Evolutionary conservation across 1,140 invertebrate species (phyloP).

Genomic region (Drosophila pruinosa): DNA sequence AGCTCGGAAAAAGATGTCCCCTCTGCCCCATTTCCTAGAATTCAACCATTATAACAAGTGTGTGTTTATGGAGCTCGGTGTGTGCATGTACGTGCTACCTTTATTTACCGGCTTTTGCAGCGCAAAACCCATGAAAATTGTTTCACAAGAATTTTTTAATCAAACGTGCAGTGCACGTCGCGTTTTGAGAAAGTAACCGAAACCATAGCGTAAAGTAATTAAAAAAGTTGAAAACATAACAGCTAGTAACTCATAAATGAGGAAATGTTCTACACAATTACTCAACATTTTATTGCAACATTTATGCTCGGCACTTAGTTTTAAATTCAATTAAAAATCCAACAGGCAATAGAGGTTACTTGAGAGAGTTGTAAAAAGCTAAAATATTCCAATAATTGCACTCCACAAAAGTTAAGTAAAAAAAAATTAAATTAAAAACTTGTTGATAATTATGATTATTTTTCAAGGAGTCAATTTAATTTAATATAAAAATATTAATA

Average conservation of each 20-base stretch:
- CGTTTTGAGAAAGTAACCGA: conserved; percentile 33
- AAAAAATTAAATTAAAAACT: no score
- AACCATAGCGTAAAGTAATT: conserved; percentile 57
- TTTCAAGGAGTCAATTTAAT: no score
- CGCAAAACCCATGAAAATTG: conserved; percentile 53
- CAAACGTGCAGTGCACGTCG: conserved; percentile 44
- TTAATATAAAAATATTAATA: no score
- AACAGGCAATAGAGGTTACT: background rate
- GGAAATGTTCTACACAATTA: background rate
- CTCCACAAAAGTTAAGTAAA: no score
- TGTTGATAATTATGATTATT: no score
- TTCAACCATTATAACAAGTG: conserved; percentile 14
- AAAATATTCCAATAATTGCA: background rate
- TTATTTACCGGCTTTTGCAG: conserved; percentile 70
- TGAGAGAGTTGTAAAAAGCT: background rate
- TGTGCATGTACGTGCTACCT: conserved; percentile 46
- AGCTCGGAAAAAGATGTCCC: conserved; percentile 30
- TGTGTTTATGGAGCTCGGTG: conserved; percentile 5
- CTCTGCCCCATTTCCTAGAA: background rate
- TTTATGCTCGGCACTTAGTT: background rate
- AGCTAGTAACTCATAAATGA: background rate
- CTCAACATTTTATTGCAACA: conserved; percentile 3
- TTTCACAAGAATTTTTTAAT: conserved; percentile 77
- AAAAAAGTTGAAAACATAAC: conserved; percentile 27
- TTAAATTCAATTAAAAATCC: background rate